Conservation (phyloP, 2,797 vertebrate species). For the Hemitrygon akajei region DNA sequence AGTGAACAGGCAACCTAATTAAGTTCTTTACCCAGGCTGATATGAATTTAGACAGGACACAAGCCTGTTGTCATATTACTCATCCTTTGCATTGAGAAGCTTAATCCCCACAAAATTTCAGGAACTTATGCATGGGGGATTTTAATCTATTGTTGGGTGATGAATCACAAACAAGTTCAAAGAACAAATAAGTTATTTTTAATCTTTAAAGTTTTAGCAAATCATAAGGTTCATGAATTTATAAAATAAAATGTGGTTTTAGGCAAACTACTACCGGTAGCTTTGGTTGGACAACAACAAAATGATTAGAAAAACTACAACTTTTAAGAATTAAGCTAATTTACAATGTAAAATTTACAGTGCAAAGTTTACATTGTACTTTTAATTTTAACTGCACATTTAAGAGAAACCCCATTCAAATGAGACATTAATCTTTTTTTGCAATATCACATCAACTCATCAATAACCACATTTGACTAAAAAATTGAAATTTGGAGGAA, state of each 20-base stretch:
- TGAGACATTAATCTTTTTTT: background rate
- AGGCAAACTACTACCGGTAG: slow-evolving; percentile 23
- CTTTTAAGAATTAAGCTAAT: background rate
- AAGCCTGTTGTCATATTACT: background rate
- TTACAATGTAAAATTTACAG: slow-evolving; percentile 10
- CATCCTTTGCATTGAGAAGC: background rate
- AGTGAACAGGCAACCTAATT: background rate
- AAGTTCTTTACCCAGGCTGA: background rate
- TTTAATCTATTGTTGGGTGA: background rate
- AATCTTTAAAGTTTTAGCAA: background rate
- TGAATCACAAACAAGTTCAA: background rate
- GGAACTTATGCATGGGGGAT: background rate
- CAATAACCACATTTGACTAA: background rate
- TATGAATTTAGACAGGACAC: background rate
- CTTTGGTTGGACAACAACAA: background rate
- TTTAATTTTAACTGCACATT: background rate
- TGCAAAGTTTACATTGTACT: background rate
- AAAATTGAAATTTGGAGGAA: background rate
- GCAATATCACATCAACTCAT: background rate
- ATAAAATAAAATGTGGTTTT: slow-evolving; percentile 23
- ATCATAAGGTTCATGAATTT: slow-evolving; percentile 6
- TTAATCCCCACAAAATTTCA: background rate
- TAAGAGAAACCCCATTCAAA: background rate
- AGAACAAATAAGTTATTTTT: background rate
- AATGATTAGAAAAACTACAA: background rate